Base-by-base conservation (phyloP, 2,797 vertebrate species). In the Chelidonichthys spinosus region DNA sequence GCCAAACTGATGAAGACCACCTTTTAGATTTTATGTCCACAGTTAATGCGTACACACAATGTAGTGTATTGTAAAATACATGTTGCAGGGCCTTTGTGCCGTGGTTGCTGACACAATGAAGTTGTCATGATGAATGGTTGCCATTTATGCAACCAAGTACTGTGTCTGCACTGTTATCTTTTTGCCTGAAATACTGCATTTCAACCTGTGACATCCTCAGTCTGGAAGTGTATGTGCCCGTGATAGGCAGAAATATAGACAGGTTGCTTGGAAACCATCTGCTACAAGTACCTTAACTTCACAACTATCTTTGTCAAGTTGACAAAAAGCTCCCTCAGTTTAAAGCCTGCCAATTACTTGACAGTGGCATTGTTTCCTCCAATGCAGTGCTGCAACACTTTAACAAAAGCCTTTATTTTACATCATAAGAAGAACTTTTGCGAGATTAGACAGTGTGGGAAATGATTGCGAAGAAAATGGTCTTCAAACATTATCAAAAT, bases 51-150 rank as follows among this genome's bases (percentile, higher is more conserved):
- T 69, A 25, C 49, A 83, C 62, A 63, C 52, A 37, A 50, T 60
- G 11, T 33, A 32, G 63, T 44, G 1, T 17, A 17, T 80, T 78
- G 88, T 84, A 42, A 87, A 81, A 78, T 75, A 66, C 73, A 65
- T 59, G 50, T 69, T 18, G 15, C 15, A 33, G 64, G 62, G 56
- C 65, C 74, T 78, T 58, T 76, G 78, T 36, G 63, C 67, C 2
- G 0, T 54, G 68, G 47, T 64, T 2, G 73, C 63, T 78, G 80
- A 75, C 74, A 74, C 82, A 77, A 86, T 90, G 79, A 83, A 86
- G 85, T 78, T 87, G 71, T 18, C 18, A 4, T 89, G 90, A 92
- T 82, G 68, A 83, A 90, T 86, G 66, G 74, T 60, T 76, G 72
- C 70, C 84, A 79, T 88, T 83, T 79, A 69, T 68, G 63, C 54